Evolutionary conservation across 2,113 vertebrate genomes (phyloP).

Genomic region (Barbus barbus): DNA sequence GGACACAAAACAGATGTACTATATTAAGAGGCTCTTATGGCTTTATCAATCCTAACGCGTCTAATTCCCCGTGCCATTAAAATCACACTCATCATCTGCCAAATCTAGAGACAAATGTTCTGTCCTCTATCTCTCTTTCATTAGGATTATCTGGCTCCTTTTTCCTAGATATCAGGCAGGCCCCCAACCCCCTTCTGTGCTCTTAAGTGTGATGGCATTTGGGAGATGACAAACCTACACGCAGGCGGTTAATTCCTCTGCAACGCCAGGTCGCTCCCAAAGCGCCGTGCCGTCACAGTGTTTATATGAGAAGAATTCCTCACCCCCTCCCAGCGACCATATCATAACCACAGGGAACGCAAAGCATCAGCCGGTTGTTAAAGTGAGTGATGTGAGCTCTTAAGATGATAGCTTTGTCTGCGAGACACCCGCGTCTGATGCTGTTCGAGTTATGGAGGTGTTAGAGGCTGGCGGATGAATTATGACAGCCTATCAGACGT

Average conservation of each 20-base stretch:
- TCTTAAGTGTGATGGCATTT: slow-evolving; percentile 52
- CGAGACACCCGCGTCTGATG: background rate
- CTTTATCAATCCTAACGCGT: background rate
- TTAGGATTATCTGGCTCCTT: slow-evolving; percentile 29
- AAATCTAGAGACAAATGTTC: slow-evolving; percentile 35
- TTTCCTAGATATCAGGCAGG: slow-evolving; percentile 36
- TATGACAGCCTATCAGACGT: slow-evolving; percentile 41
- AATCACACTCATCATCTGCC: slow-evolving; percentile 39
- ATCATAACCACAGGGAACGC: slow-evolving; percentile 32
- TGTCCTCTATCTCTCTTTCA: slow-evolving; percentile 12
- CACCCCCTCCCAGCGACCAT: slow-evolving; percentile 3
- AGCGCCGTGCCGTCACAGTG: background rate
- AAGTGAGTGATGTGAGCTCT: slow-evolving; percentile 32
- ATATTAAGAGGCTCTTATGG: slow-evolving; percentile 21
- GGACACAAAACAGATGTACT: slow-evolving; percentile 26
- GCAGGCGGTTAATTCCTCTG: slow-evolving; percentile 38
- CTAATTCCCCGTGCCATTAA: slow-evolving; percentile 37
- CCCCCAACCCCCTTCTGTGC: slow-evolving; percentile 4
- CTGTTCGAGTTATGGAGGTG: slow-evolving; percentile 20
- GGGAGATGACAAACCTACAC: slow-evolving; percentile 43
- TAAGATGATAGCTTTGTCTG: slow-evolving; percentile 39
- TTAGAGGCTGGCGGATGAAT: slow-evolving; percentile 21
- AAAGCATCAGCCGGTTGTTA: slow-evolving; percentile 30
- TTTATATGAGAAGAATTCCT: slow-evolving; percentile 19
- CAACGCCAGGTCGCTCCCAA: slow-evolving; percentile 24